phyloP scores from a whole-genome alignment of 1,140 invertebrate species.

The Neodiprion pinetum region DNA sequence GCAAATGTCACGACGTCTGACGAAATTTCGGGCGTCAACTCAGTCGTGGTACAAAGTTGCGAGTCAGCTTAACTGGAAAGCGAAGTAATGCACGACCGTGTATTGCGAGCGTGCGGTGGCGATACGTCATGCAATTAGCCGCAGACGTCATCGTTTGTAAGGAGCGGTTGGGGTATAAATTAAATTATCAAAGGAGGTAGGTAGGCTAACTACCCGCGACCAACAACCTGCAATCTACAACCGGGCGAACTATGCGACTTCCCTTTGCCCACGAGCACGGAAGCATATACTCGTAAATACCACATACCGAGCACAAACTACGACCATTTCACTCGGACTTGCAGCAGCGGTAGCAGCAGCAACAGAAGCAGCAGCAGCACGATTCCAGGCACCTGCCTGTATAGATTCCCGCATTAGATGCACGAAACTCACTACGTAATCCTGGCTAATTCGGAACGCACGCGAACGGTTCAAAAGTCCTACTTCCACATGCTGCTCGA shows the following conservation, averaged over 20 bases:
- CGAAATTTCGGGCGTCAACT: too few species aligned
- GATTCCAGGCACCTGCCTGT: too few species aligned
- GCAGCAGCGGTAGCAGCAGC: neutral
- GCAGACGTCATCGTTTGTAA: slow-evolving; percentile 26
- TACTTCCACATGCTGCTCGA: neutral
- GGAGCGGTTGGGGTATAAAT: slow-evolving; percentile 29
- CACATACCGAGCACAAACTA: slow-evolving; percentile 5
- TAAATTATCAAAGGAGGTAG: slow-evolving; percentile 38
- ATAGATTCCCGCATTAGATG: slow-evolving; percentile 8
- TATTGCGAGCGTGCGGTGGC: slow-evolving; percentile 21
- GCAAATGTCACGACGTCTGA: too few species aligned
- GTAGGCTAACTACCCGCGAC: neutral
- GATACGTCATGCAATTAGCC: slow-evolving; percentile 48
- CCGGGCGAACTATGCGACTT: slow-evolving; percentile 22
- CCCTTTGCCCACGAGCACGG: slow-evolving; percentile 34
- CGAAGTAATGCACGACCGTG: too few species aligned
- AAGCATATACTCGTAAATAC: slow-evolving; percentile 39
- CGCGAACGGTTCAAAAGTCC: slow-evolving; percentile 32
- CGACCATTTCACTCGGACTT: neutral
- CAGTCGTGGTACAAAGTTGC: too few species aligned
- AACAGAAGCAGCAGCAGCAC: neutral
- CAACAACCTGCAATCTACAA: slow-evolving; percentile 12
- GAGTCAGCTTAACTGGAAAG: too few species aligned
- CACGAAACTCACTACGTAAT: slow-evolving; percentile 12
- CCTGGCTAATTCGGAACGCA: slow-evolving; percentile 37